Base-by-base conservation (phyloP, 2,888 invertebrate genomes). In the Vesta saturnalis region DNA sequence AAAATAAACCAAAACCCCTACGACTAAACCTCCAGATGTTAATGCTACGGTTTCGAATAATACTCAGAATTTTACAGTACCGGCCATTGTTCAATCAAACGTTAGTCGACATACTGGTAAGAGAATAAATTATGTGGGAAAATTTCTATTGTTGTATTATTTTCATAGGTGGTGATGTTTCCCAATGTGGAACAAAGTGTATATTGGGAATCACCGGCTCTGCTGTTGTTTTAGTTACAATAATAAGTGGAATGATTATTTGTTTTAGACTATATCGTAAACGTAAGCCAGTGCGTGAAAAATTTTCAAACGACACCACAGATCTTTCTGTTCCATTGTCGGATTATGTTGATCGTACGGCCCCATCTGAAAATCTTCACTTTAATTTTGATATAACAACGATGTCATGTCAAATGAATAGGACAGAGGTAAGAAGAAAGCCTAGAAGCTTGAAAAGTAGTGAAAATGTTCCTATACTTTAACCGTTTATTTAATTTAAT, bases 181-280 rank as follows among this genome's bases (percentile, higher is more conserved):
- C 78, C 74, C 80, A 81, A 60, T 87, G 87, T 72, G 87, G 86
- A 21, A 82, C 84, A 0, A 79, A 83, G 1, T 87, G 87, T 71
- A 79, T 86, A 70, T 73, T 85, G 61, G 85, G 85, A 10, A 83
- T 86, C 1, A 80, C 83, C 15, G 83, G 83, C 0, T 85, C 84
- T 0, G 80, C 82, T 15, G 74, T 85, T 8, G 84, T 86, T 71
- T 74, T 82, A 5, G 72, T 78, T 23, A 76, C 78, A 5, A 77
- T 79, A 0, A 76, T 81, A 4, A 78, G 78, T 2, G 72, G 79
- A 5, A 75, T 81, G 4, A 77, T 81, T 8, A 75, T 81, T 16
- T 82, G 81, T 64, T 84, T 82, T 81, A 71, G 79, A 23, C 54
- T 80, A 22, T 78, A 78, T 61, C 75, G 77, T 39, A 78, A 78